Evolutionary conservation across 2,113 vertebrate genomes (phyloP), one percentile per base, ranked within the genome.

Genomic region (Dipodomys spectabilis): DNA sequence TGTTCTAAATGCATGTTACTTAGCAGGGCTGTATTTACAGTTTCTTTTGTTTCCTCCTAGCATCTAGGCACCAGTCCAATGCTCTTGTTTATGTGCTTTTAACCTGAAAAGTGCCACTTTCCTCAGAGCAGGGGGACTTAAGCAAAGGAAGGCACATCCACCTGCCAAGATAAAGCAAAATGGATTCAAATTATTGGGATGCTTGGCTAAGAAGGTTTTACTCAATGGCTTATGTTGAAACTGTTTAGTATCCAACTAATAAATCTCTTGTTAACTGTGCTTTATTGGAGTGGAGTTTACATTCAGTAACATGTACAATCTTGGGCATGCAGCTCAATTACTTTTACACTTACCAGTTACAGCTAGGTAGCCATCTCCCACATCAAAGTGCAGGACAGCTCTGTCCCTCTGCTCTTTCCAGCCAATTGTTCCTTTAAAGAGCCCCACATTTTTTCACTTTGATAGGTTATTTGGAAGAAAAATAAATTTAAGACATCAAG

Each of bases 21-120:
- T 49, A 71, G 45, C 30, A n/a, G 67, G 45, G 64, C 28, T 75
- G n/a, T 39, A 9, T 90, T 84, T 86, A 64, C 67, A 11, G 27
- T 65, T 77, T 85, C 79, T 77, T 91, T 93, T 84, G 68, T 78
- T 96, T 92, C 68, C 74, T 73, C 19, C 68, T 15, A 65, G 30
- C 20, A 82, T 65, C 60, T 28, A 86, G 39, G 72, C 71, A 71
- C 28, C 39, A 62, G 84, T 83, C 82, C 85, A 77, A 65, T 2
- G 13, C 4, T 62, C 53, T 49, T 80, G 32, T 82, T 64, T 71
- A 35, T 64, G 60, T 28, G 49, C 5, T 64, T 93, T 82, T 49
- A 60, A 82, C 65, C 35, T 73, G 73, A 84, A 81, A 85, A 62
- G 44, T 72, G 44, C 16, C 60, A 60, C 25, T 77, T 60, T 85